These are phyloP conservation scores for Idaea aversata DNA, from an alignment of 2,888 invertebrate genomes.

Conservation along the genomic window DNA sequence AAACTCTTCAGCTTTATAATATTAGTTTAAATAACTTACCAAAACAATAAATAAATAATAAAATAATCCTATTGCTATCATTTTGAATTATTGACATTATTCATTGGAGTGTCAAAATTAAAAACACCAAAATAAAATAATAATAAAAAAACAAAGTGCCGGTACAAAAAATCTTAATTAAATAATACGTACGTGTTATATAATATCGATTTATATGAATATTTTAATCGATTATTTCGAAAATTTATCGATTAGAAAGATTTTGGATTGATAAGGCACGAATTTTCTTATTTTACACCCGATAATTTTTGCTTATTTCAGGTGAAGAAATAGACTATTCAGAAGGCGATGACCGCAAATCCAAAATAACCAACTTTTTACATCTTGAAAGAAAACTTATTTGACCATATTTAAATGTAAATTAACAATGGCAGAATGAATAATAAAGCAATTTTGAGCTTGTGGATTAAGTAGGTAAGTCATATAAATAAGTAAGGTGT, in stretches of 20 bases:
- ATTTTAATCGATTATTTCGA: background rate
- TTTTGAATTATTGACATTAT: conserved; percentile 30
- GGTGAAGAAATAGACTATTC: background rate
- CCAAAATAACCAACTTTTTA: too few species aligned
- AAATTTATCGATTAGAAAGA: background rate
- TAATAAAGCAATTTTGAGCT: too few species aligned
- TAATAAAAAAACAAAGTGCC: conserved; percentile 7
- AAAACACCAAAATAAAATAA: conserved; percentile 15
- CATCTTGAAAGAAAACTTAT: too few species aligned
- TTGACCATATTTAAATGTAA: too few species aligned
- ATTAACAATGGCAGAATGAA: too few species aligned
- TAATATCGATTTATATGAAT: background rate
- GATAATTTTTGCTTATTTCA: background rate
- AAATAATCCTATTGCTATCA: conserved; percentile 26
- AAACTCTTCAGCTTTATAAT: too few species aligned
- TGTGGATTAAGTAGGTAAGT: too few species aligned
- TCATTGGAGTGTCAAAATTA: conserved; percentile 17
- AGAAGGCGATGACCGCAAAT: too few species aligned
- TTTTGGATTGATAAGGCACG: background rate
- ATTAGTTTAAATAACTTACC: too few species aligned
- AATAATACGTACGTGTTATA: conserved; percentile 6
- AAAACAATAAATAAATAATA: conserved; percentile 23
- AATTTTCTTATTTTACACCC: background rate
- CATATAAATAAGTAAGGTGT: too few species aligned
- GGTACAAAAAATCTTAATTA: background rate